Evolutionary conservation across 2,797 vertebrate genomes (phyloP).

Genomic region (Tenualosa thibaudeaui): DNA sequence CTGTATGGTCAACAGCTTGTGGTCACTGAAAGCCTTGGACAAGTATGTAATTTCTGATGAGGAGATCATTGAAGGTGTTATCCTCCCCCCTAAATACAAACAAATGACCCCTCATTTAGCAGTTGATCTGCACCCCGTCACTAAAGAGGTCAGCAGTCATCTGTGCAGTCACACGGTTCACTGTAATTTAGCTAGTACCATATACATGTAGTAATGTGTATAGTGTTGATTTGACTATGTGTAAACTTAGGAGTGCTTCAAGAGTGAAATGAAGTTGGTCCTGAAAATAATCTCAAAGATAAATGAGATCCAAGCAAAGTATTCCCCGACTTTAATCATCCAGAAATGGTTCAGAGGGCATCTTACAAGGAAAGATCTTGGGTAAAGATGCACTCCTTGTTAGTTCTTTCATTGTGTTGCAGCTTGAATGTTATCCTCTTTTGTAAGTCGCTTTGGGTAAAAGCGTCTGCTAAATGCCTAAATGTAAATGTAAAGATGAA

Average conservation of each 20-base stretch:
- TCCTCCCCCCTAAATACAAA: slow-evolving; percentile 61
- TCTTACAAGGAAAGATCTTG: slow-evolving; percentile 63
- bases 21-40: slow-evolving; percentile 69
- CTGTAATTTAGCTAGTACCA: not conserved
- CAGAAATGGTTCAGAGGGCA: slow-evolving; percentile 75
- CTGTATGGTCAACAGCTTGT: slow-evolving; percentile 65
- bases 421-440: too few species aligned
- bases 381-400: not conserved
- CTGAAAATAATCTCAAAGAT: slow-evolving; percentile 65
- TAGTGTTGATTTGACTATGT: not conserved
- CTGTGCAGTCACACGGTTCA: not conserved
- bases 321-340: slow-evolving; percentile 73
- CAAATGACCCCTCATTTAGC: slow-evolving; percentile 53
- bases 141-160: slow-evolving; percentile 56
- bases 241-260: slow-evolving; percentile 60
- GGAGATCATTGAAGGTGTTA: slow-evolving; percentile 68
- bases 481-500: not conserved
- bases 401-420: too few species aligned
- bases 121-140: slow-evolving; percentile 54
- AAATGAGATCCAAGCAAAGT: slow-evolving; percentile 67
- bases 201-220: not conserved
- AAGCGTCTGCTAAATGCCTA: too few species aligned
- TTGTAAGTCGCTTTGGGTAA: too few species aligned
- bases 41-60: slow-evolving; percentile 72
- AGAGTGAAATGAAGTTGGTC: slow-evolving; percentile 62